A percentile compares a stretch with the other conserved stretches of the same genome.
Evolutionary conservation across 2,888 invertebrate genomes (phyloP).

Genomic region (Conus canariensis): DNA sequence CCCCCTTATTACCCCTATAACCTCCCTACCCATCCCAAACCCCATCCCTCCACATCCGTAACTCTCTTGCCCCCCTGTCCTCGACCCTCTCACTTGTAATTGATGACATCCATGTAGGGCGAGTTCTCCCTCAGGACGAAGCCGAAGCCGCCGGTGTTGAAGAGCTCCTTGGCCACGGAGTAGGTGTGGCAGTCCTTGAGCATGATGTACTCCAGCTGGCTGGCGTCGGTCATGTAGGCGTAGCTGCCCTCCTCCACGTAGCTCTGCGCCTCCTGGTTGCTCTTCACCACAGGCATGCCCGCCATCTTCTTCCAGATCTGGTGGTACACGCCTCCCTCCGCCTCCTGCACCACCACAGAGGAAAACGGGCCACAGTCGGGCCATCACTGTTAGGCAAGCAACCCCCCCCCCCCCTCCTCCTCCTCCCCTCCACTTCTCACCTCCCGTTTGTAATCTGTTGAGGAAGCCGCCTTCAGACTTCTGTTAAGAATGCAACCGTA

Average conservation of each 20-base stretch:
- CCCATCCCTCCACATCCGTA: too few species aligned
- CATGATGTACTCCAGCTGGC: slow-evolving; percentile 51
- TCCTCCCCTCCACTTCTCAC: too few species aligned
- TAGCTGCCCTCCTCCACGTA: slow-evolving; percentile 50
- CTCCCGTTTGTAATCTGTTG: neutral
- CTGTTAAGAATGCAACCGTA: too few species aligned
- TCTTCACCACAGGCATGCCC: slow-evolving; percentile 53
- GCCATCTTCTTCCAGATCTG: slow-evolving; percentile 55
- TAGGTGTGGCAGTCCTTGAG: slow-evolving; percentile 44
- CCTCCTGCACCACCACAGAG: slow-evolving; percentile 47
- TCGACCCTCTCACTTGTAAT: slow-evolving; percentile 54
- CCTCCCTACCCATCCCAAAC: too few species aligned
- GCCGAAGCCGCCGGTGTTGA: slow-evolving; percentile 52
- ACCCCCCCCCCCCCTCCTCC: too few species aligned
- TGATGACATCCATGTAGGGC: slow-evolving; percentile 52
- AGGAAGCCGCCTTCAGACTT: neutral
- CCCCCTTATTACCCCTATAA: too few species aligned
- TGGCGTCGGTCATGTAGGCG: slow-evolving; percentile 51
- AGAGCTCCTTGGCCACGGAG: slow-evolving; percentile 50
- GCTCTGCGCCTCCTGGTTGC: slow-evolving; percentile 51
- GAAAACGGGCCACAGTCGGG: too few species aligned
- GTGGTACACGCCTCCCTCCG: slow-evolving; percentile 53
- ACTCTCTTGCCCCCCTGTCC: too few species aligned
- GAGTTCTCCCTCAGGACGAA: slow-evolving; percentile 49
- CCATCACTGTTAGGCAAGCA: too few species aligned